Evolutionary conservation across 1,140 invertebrate genomes (phyloP).

Genomic region (Drosophila kanapiae): DNA sequence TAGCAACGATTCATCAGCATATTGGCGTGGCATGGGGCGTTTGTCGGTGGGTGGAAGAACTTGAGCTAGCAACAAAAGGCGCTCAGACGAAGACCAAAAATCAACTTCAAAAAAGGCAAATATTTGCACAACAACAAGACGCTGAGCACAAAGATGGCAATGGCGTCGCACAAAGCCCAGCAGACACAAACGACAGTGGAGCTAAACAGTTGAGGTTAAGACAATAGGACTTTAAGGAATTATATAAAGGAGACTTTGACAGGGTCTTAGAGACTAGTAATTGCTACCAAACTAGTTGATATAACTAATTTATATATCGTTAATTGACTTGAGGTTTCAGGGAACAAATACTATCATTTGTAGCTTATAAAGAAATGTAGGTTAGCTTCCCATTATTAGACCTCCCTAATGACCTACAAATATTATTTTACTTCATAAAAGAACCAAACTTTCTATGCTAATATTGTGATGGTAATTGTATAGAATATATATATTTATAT

Average conservation of each 20-base stretch:
- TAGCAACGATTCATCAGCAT: constrained; percentile 73
- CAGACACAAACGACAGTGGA: background rate
- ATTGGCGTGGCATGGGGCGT: constrained; percentile 33
- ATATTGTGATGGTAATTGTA: background rate
- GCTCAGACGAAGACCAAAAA: constrained; percentile 75
- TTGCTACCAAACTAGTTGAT: background rate
- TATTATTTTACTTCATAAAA: background rate
- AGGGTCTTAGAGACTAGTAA: background rate
- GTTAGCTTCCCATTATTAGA: background rate
- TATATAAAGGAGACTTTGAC: background rate
- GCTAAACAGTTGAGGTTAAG: constrained; percentile 10
- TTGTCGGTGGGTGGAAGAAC: constrained; percentile 3
- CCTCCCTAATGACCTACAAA: background rate
- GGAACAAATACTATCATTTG: background rate
- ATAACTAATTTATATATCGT: background rate
- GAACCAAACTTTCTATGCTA: background rate
- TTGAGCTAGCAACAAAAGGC: constrained; percentile 77
- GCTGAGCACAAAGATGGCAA: constrained; percentile 25
- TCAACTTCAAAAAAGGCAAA: constrained; percentile 82
- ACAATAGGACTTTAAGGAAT: background rate
- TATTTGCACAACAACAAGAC: constrained; percentile 73
- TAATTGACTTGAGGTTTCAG: too few species aligned
- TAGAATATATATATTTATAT: background rate
- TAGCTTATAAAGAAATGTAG: background rate
- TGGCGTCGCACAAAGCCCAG: constrained; percentile 25